Evolutionary conservation across 2,888 invertebrate species (phyloP).

Genomic region (Proisotoma minuta): DNA sequence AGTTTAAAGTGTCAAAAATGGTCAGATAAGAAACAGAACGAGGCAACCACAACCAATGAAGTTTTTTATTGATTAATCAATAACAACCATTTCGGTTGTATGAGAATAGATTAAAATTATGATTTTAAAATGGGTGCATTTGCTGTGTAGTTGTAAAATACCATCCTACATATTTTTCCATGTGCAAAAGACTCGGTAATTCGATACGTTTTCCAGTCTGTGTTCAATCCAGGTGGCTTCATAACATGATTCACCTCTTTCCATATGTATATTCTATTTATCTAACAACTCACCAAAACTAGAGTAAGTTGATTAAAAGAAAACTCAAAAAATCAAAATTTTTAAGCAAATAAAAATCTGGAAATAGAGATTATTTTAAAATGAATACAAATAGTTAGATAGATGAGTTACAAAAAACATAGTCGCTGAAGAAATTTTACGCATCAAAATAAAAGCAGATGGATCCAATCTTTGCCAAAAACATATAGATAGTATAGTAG

Average conservation of each 20-base stretch:
- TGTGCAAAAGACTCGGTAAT: background rate
- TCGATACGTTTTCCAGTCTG: background rate
- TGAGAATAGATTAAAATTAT: background rate
- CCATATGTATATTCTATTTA: background rate
- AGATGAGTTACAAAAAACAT: too few relatives aligned
- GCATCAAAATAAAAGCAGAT: too few relatives aligned
- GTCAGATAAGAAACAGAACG: too few relatives aligned
- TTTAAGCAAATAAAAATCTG: too few relatives aligned
- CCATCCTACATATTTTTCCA: background rate
- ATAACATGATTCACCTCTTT: background rate
- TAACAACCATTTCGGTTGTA: background rate
- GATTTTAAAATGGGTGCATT: background rate
- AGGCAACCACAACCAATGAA: too few relatives aligned
- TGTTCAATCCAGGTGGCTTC: constrained; percentile 5
- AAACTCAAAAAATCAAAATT: too few relatives aligned
- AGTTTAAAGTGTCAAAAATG: too few relatives aligned
- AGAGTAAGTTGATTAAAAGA: background rate
- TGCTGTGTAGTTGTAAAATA: background rate
- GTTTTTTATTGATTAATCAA: too few relatives aligned
- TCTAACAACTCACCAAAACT: background rate
- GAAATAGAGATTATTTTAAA: too few relatives aligned
- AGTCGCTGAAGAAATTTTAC: too few relatives aligned
- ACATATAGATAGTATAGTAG: too few relatives aligned
- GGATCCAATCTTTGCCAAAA: background rate
- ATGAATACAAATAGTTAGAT: too few relatives aligned